A percentile compares a stretch with the other conserved stretches of the same genome.
These are phyloP conservation scores for Heteromurus nitidus DNA, from an alignment of 2,888 invertebrate genomes.

Conservation along the genomic window DNA sequence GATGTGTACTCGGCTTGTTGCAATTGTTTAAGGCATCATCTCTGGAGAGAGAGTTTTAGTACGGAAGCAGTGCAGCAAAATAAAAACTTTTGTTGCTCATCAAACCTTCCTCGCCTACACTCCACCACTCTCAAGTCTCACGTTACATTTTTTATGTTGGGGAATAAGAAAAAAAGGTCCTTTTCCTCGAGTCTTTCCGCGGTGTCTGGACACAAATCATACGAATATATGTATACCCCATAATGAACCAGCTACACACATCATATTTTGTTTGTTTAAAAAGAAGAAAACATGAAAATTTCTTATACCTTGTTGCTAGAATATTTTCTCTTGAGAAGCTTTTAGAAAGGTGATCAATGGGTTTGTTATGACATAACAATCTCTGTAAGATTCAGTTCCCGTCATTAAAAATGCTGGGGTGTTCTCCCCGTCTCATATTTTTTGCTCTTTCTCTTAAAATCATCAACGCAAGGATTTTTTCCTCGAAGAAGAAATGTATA, in stretches of 20 bases:
- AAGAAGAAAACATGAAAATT: too few species aligned
- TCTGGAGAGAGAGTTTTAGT: not conserved
- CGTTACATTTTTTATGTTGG: conserved; percentile 26
- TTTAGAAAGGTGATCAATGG: conserved; percentile 67
- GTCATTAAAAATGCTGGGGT: conserved; percentile 56
- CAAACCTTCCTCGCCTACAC: not conserved
- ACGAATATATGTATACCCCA: too few species aligned
- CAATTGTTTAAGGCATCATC: conserved; percentile 4
- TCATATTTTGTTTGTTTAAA: too few species aligned
- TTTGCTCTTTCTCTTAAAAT: not conserved
- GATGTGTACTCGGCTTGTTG: conserved; percentile 14
- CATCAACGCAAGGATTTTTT: not conserved
- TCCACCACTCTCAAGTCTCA: conserved; percentile 18
- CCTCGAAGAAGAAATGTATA: too few species aligned
- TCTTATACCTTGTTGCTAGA: too few species aligned
- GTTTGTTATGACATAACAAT: conserved; percentile 69
- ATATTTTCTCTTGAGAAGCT: conserved; percentile 15
- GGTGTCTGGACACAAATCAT: not conserved
- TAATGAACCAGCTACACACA: too few species aligned
- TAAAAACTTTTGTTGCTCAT: too few species aligned
- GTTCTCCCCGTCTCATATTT: conserved; percentile 37
- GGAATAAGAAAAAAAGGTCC: not conserved
- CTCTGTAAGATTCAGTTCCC: conserved; percentile 64
- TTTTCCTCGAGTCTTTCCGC: not conserved
- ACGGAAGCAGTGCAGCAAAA: not conserved